Evolutionary conservation across 2,888 invertebrate genomes (phyloP).

Genomic region (Sarcophaga variegata): DNA sequence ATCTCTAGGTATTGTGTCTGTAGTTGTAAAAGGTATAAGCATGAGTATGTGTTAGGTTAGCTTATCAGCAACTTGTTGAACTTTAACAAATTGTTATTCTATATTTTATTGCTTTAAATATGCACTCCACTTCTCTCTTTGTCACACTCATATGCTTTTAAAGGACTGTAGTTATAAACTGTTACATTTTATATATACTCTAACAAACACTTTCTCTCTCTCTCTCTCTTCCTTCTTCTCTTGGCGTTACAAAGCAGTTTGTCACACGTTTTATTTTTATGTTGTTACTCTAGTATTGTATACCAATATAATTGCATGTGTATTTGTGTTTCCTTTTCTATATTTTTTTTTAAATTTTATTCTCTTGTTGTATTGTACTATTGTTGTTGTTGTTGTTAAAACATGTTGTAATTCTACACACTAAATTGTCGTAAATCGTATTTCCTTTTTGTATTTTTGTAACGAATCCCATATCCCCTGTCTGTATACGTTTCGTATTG

Average conservation of each 20-base stretch:
- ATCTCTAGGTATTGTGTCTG: background rate
- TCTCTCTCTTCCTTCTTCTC: background rate
- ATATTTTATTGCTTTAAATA: constrained; percentile 65
- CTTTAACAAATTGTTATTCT: constrained; percentile 72
- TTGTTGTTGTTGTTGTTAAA: constrained; percentile 21
- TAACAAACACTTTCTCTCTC: background rate
- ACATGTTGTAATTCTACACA: constrained; percentile 67
- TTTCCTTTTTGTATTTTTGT: constrained; percentile 58
- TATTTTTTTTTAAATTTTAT: background rate
- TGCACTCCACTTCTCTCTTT: background rate
- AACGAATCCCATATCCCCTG: background rate
- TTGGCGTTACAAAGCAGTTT: background rate
- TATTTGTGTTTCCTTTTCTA: constrained; percentile 15
- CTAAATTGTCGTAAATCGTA: constrained; percentile 69
- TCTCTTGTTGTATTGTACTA: constrained; percentile 45
- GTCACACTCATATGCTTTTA: background rate
- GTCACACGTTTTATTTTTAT: constrained; percentile 52
- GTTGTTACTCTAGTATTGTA: constrained; percentile 2
- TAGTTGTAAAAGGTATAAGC: background rate
- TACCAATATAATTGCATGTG: background rate
- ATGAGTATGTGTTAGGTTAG: background rate
- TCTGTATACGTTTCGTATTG: background rate
- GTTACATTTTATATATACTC: constrained; percentile 36
- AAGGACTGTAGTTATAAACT: constrained; percentile 27
- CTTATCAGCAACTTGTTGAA: constrained; percentile 71